Base-by-base conservation (phyloP, 1,140 invertebrate species). In the Cydia strobilella region DNA sequence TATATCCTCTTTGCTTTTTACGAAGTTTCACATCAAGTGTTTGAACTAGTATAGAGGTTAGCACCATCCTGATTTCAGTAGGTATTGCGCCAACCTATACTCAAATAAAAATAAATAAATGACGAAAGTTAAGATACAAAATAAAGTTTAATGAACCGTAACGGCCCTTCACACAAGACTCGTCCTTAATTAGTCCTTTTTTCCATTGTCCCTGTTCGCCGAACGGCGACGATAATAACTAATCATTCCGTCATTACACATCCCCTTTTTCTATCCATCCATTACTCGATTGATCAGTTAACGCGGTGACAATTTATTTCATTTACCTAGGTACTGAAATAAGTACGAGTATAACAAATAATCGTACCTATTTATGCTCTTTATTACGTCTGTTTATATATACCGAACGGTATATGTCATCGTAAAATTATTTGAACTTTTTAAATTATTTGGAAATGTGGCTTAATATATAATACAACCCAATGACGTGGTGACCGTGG, bases 141-240 rank as follows among this genome's bases (percentile, higher is more conserved):
- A 62, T 76, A 35, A 77, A 84, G 84, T 80, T 82, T 72, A 83
- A 80, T 82, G 84, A 82, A 85, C 87, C 76, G 65, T 82, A 74
- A 81, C 79, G 73, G 80, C 79, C 72, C 62, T 75, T 75, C 42
- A 51, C 73, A 73, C 76, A 80, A 76, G 77, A 80, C 76, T 84
- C 54, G 80, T 85, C 83, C 84, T 84, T 88, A 84, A 69, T 69
- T 75, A 81, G 77, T 73, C 82, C 84, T 86, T 82, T 83, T 51
- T 82, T 66, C 77, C 35, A 39, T 39, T 45, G 42, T 45, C 42
- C 42, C 42, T 45, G 42, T 45, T 45, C 42, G 42, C 42, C 42
- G 42, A 45, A 45, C 42, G 42, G 9, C 42, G 42, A 45, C 42
- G 42, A 45, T 45, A 45, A 45, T 45, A 45, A 45, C 42, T 45